phyloP scores from a whole-genome alignment of 2,113 vertebrate genomes.

The Dicentrarchus labrax region DNA sequence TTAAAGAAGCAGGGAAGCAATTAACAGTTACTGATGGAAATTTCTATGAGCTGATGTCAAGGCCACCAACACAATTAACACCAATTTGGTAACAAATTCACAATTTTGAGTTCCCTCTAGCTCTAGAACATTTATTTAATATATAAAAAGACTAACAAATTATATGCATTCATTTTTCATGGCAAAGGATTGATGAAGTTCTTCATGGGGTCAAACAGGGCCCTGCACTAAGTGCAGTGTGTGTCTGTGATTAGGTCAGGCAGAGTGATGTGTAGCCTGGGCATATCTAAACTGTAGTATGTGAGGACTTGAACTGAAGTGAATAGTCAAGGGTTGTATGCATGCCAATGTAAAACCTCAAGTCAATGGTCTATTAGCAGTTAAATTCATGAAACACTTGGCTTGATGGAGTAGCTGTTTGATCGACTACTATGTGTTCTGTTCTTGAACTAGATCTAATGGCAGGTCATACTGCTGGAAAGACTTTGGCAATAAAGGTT shows the following conservation, averaged over 20 bases:
- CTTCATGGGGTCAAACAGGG: background rate
- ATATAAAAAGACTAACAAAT: background rate
- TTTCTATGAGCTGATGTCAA: constrained; percentile 13
- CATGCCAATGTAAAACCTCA: background rate
- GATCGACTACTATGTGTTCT: no score
- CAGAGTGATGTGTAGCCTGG: background rate
- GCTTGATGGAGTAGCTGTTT: background rate
- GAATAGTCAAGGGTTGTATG: background rate
- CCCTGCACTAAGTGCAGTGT: background rate
- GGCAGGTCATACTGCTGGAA: background rate
- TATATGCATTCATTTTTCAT: background rate
- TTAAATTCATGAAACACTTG: background rate
- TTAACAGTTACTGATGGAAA: constrained; percentile 36
- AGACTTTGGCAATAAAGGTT: background rate
- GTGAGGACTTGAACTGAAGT: background rate
- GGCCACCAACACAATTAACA: constrained; percentile 44
- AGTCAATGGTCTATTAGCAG: background rate
- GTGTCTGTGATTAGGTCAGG: no score
- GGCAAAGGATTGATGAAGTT: background rate
- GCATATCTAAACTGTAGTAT: background rate
- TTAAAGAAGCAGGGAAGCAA: constrained; percentile 17
- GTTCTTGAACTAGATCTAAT: background rate
- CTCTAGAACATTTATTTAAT: background rate
- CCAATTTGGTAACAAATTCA: constrained; percentile 26
- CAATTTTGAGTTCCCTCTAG: background rate